These are phyloP conservation scores for Pteromalus puparum DNA, from an alignment of 1,140 invertebrate genomes.

Conservation along the genomic window DNA sequence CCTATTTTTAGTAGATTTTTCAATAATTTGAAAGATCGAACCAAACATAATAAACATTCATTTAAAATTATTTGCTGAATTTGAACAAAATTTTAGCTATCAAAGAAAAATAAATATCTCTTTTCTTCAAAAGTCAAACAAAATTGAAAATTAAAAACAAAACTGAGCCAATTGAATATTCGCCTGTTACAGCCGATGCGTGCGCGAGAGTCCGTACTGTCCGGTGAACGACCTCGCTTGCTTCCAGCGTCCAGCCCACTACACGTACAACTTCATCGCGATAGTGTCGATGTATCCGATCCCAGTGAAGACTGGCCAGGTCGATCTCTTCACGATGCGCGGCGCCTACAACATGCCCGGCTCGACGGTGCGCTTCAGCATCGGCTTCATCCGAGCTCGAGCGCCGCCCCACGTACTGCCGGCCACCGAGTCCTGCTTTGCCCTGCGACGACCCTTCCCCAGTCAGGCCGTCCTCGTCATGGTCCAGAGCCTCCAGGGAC, in stretches of 20 bases:
- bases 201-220: slow-evolving; percentile 82
- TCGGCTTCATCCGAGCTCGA: slow-evolving; percentile 81
- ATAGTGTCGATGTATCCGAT: slow-evolving; percentile 90
- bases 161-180: neutral
- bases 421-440: slow-evolving; percentile 82
- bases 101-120: too few relatives aligned
- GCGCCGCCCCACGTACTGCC: slow-evolving; percentile 78
- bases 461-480: slow-evolving; percentile 86
- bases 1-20: too few relatives aligned
- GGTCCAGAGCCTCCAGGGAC: slow-evolving; percentile 84
- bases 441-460: slow-evolving; percentile 74
- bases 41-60: too few relatives aligned
- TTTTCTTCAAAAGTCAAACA: too few relatives aligned
- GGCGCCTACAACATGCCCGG: slow-evolving; percentile 80
- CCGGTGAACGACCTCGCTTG: slow-evolving; percentile 82
- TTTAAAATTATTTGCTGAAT: too few relatives aligned
- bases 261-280: slow-evolving; percentile 94
- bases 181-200: slow-evolving; percentile 85
- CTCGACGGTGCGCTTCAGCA: slow-evolving; percentile 84
- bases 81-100: too few relatives aligned
- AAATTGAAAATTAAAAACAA: neutral
- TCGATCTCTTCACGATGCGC: slow-evolving; percentile 92
- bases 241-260: slow-evolving; percentile 85
- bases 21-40: too few relatives aligned
- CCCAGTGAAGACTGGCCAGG: slow-evolving; percentile 77